Percentiles rank a stretch among this genome's conserved stretches.
Evolutionary conservation across 1,140 invertebrate species (phyloP).

Genomic region (Coptotermes formosanus): DNA sequence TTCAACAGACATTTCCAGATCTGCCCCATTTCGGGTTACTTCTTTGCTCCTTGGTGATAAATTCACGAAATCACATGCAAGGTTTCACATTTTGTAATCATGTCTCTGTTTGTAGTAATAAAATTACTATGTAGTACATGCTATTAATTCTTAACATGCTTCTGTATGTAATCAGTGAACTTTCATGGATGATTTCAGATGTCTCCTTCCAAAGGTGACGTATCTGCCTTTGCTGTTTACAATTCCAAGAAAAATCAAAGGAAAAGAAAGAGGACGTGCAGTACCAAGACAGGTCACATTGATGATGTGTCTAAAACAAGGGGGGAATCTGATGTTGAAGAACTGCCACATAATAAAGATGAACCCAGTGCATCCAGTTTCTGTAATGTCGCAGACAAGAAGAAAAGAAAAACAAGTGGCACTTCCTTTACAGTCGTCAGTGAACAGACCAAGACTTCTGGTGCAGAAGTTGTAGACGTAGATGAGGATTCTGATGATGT

Average conservation of each 20-base stretch:
- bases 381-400: not conserved
- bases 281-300: not conserved
- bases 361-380: not conserved
- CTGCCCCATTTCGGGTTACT: too few species aligned
- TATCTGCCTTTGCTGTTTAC: not conserved
- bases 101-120: too few species aligned
- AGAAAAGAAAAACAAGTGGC: not conserved
- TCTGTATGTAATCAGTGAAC: too few species aligned
- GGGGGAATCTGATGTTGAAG: not conserved
- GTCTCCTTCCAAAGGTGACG: not conserved
- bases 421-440: not conserved
- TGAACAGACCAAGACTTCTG: not conserved
- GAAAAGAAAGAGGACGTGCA: not conserved
- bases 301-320: not conserved
- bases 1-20: too few species aligned
- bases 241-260: not conserved
- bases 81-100: too few species aligned
- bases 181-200: not conserved
- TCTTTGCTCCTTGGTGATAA: too few species aligned
- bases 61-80: too few species aligned
- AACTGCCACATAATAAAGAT: not conserved
- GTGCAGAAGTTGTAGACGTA: not conserved
- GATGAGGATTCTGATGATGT: not conserved
- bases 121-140: too few species aligned
- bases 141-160: too few species aligned